phyloP scores from a whole-genome alignment of 2,888 invertebrate genomes.

The Nowickia ferox region DNA sequence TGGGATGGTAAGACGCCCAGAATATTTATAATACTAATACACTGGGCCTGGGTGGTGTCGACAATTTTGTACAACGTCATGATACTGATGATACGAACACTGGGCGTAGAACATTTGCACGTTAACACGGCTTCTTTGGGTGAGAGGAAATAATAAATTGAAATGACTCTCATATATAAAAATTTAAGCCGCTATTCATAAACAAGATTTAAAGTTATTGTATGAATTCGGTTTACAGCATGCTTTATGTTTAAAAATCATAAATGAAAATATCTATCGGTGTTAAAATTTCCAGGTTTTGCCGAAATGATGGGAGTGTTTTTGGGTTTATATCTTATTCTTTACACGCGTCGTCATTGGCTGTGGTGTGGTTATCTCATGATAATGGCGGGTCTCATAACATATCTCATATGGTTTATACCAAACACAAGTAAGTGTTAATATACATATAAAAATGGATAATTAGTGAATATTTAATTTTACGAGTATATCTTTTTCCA shows the following conservation, averaged over 20 bases:
- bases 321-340: constrained; percentile 80
- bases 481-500: constrained; percentile 7
- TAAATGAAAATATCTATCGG: no score
- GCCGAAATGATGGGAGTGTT: constrained; percentile 82
- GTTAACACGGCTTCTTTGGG: constrained; percentile 82
- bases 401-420: constrained; percentile 80
- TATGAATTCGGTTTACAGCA: no score
- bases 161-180: no score
- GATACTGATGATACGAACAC: constrained; percentile 82
- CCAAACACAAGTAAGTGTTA: constrained; percentile 78
- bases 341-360: constrained; percentile 81
- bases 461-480: not conserved
- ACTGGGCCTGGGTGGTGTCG: constrained; percentile 81
- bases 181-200: no score
- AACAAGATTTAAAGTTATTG: no score
- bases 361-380: constrained; percentile 81
- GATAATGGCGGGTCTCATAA: constrained; percentile 77
- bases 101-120: constrained; percentile 82
- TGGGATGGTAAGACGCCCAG: constrained; percentile 81
- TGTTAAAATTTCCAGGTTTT: constrained; percentile 75
- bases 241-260: no score
- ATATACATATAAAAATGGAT: no score
- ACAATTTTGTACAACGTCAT: constrained; percentile 82
- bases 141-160: constrained; percentile 57
- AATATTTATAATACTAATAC: constrained; percentile 77